Percentiles rank a stretch among this genome's conserved stretches.
Evolutionary conservation across 1,140 invertebrate genomes (phyloP).

Genomic region (Leptopilina clavipes): DNA sequence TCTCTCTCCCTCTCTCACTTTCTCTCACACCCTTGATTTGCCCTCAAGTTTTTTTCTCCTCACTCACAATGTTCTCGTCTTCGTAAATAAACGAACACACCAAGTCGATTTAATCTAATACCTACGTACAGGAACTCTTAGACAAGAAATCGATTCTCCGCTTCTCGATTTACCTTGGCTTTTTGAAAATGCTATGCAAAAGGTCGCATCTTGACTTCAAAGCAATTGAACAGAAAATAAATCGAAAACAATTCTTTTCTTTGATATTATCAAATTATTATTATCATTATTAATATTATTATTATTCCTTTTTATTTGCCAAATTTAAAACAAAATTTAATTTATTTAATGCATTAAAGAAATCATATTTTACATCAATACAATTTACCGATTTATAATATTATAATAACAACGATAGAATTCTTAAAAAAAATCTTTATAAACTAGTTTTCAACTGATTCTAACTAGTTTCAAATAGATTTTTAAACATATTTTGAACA

Average conservation of each 20-base stretch:
- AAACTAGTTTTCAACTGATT: too few relatives aligned
- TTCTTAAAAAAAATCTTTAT: too few relatives aligned
- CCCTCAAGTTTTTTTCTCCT: not conserved
- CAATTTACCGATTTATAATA: too few relatives aligned
- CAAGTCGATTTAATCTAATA: constrained; percentile 5
- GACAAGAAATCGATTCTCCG: constrained; percentile 15
- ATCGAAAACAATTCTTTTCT: not conserved
- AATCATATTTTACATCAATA: too few relatives aligned
- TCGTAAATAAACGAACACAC: constrained; percentile 16
- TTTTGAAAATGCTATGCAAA: constrained; percentile 15
- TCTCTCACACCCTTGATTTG: not conserved
- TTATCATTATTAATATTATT: too few relatives aligned
- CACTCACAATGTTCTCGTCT: not conserved
- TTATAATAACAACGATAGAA: too few relatives aligned
- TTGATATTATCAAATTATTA: too few relatives aligned
- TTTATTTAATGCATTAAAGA: too few relatives aligned
- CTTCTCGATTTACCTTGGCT: constrained; percentile 15
- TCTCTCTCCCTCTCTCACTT: not conserved
- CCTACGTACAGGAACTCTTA: not conserved
- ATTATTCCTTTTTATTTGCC: too few relatives aligned
- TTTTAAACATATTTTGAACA: too few relatives aligned
- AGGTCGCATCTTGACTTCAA: constrained; percentile 6
- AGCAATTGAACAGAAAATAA: constrained; percentile 2
- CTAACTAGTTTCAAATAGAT: too few relatives aligned
- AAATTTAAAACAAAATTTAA: too few relatives aligned